Evolutionary conservation across 2,797 vertebrate genomes (phyloP), one percentile per base, ranked within the genome.

Genomic region (Epinephelus malabaricus): DNA sequence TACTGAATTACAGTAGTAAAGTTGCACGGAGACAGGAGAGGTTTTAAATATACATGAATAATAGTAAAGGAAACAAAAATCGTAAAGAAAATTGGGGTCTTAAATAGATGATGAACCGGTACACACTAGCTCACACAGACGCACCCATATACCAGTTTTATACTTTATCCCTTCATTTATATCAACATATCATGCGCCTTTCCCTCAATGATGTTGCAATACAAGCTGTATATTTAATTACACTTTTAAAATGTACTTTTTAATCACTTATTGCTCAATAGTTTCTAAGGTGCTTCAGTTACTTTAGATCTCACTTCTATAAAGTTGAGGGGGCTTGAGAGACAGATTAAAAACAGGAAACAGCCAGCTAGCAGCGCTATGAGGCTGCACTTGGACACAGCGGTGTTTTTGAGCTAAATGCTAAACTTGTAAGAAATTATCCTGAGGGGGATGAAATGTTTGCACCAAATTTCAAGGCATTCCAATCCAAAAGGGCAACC

Each of bases 11-110:
- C 40, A 12, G 40, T 43, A 60, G 12, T 59, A 2, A 54, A 43
- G 23, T 6, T 59, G 46, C 58, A 30, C 17, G 2, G 38, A 62
- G 43, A 73, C 43, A 10, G 46, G 12, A 53, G 11, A 11, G 17
- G n/a, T 64, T 64, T 85, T 38, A 67, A 53, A 62, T 45, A 34
- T 34, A 25, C n/a, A 25, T 46, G 4, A 58, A 17, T n/a, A 51
- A 50, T 17, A 30, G 21, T 13, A 34, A 56, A 58, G 62, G 23
- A 34, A 30, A 51, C 17, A 5, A 56, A 45, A 72, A 62, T 23
- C 18, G 10, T 55, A 19, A 49, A 34, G 51, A 55, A 63, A 55
- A 54, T 13, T 2, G 3, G 18, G 23, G 65, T 14, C 19, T 72
- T 53, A 34, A 64, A 59, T 21, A 17, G 11, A 45, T 45, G 15